Conservation (phyloP, 2,797 vertebrate genomes). For the Leucoraja ocellata region DNA sequence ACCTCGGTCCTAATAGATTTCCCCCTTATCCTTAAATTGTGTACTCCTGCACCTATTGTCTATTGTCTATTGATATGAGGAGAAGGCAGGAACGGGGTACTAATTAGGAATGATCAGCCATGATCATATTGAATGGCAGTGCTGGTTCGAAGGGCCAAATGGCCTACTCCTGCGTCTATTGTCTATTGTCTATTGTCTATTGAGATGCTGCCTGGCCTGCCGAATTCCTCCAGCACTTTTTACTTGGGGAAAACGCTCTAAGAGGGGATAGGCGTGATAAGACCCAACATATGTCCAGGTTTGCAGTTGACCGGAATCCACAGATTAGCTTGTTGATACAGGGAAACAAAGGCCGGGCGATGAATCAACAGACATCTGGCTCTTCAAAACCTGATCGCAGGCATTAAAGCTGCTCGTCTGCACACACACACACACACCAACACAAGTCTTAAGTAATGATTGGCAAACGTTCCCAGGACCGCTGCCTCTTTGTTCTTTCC, state of each 20-base stretch:
- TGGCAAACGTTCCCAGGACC: neutral
- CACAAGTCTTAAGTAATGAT: constrained; percentile 10
- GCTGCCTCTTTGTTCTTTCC: constrained; percentile 21
- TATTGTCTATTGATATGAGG: no score
- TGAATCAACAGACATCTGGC: constrained; percentile 20
- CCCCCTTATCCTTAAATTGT: no score
- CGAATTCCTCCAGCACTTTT: no score
- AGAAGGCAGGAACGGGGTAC: no score
- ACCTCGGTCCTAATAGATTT: no score
- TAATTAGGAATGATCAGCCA: no score
- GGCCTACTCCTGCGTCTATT: no score
- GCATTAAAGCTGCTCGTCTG: neutral
- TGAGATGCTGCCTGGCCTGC: no score
- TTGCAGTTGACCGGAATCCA: neutral
- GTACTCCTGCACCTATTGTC: no score
- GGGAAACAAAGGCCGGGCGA: neutral
- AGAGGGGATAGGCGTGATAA: neutral
- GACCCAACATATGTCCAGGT: neutral
- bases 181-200: no score
- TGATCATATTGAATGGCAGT: no score
- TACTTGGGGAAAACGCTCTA: neutral
- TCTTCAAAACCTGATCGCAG: neutral
- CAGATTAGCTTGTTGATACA: neutral
- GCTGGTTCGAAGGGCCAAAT: no score
- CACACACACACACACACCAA: neutral